Percentiles rank a stretch among this genome's conserved stretches.
phyloP scores from a whole-genome alignment of 2,797 vertebrate genomes.

The Selene dorsalis region DNA sequence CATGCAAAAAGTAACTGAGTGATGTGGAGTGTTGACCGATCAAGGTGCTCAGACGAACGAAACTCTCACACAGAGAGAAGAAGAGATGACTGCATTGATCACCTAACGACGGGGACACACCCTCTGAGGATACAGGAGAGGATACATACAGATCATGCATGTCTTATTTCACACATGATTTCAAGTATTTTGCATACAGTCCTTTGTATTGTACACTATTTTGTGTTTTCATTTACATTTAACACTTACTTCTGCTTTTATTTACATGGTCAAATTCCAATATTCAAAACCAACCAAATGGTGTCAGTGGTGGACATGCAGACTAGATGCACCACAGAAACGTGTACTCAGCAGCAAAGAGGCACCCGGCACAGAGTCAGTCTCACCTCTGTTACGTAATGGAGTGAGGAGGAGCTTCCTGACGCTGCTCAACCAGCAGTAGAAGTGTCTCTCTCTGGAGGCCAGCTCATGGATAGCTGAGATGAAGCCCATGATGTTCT shows the following conservation, averaged over 20 bases:
- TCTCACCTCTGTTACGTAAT: conserved; percentile 75
- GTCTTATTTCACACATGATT: not conserved
- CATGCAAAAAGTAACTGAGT: conserved; percentile 90
- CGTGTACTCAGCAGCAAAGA: not conserved
- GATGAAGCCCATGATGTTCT: conserved; percentile 93
- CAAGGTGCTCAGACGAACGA: conserved; percentile 89
- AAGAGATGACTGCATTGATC: conserved; percentile 85
- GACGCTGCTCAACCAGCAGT: conserved; percentile 87
- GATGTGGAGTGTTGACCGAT: conserved; percentile 91
- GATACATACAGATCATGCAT: not conserved
- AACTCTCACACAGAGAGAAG: conserved; percentile 89
- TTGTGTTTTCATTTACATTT: not conserved
- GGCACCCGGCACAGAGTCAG: not conserved
- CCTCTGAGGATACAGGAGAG: conserved; percentile 56
- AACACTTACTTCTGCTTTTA: too few species aligned
- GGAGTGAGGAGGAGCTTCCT: conserved; percentile 90
- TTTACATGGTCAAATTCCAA: not conserved
- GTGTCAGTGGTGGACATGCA: not conserved
- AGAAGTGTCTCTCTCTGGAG: conserved; percentile 91
- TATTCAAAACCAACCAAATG: not conserved
- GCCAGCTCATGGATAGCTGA: conserved; percentile 93
- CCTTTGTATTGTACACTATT: not conserved
- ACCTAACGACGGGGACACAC: conserved; percentile 59
- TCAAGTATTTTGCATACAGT: not conserved
- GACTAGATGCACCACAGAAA: not conserved